Evolutionary conservation across 2,888 invertebrate genomes (phyloP), one percentile per base, ranked within the genome.

Genomic region (Argyresthia goedartella): DNA sequence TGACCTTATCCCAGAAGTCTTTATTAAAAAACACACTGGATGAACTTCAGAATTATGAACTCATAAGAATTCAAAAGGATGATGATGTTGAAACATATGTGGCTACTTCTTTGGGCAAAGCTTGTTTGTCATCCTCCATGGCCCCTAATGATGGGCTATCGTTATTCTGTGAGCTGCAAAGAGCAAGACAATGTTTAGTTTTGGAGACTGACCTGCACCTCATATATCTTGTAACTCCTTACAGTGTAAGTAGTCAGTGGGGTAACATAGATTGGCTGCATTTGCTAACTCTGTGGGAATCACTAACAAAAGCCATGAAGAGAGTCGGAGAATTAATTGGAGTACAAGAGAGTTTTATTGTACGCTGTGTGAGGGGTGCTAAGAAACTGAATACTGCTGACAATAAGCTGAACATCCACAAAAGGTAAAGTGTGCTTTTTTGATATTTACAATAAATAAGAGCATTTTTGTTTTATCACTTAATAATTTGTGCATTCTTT

Each of bases 191-290:
- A 62, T 94, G 95, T 67, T 93, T 99, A 69, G 97, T 97, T 0
- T 81, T 99, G 10, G 97, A 98, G 71, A 95, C 95, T 52, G 99
- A 99, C 65, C 88, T 99, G 2, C 99, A 99, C 78, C 90, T 98
- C 43, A 91, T 99, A 49, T 99, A 98, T 76, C 87, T 97, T 65
- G 98, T 98, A 43, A 99, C 98, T 1, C 99, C 99, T 0, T 93
- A 96, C 57, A 96, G 94, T 72, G 91, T 95, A 33, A 92, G 94
- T 62, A 92, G 92, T 66, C 93, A 95, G 55, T 90, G 93, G 88
- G 89, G 90, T 54, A 88, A 92, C 64, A 87, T 97, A 49, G 95
- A 98, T 68, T 95, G 95, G 95, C 84, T 94, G 68, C 88, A 90
- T 59, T 91, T 91, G 64, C 81, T 96, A 43, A 91, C 93, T 57